Conservation (phyloP, 2,888 invertebrate genomes). For the Schizaphis graminum region DNA sequence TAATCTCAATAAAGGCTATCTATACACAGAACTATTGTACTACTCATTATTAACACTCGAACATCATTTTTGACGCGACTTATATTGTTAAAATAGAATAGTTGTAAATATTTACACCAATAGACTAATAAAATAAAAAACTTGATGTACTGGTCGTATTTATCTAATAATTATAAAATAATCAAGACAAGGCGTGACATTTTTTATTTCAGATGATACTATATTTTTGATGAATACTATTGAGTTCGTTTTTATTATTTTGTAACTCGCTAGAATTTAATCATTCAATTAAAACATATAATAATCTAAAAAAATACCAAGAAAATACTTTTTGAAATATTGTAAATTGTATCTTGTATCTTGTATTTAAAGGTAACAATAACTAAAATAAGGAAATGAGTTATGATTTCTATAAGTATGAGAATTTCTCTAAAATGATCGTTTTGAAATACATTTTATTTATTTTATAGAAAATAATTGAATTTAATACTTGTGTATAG, state of each 20-base stretch:
- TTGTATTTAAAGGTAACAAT: neutral
- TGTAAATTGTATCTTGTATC: neutral
- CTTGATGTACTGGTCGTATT: neutral
- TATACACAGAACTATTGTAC: neutral
- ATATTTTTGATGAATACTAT: neutral
- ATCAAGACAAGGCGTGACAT: neutral
- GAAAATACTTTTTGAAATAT: neutral
- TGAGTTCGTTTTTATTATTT: neutral
- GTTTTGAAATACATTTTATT: neutral
- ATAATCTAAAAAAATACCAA: neutral
- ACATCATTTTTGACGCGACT: neutral
- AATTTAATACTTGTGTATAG: neutral
- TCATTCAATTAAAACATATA: neutral
- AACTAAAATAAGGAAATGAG: neutral
- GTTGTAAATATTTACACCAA: neutral
- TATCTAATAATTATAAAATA: neutral
- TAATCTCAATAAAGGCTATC: neutral
- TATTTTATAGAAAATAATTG: neutral
- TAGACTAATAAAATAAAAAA: neutral
- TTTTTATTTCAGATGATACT: neutral
- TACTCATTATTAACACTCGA: neutral
- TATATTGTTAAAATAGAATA: neutral
- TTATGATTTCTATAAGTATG: neutral
- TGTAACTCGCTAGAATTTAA: neutral
- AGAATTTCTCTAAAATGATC: neutral